A percentile compares a stretch with the other conserved stretches of the same genome.
Conservation (phyloP, 2,888 invertebrate species). For the Physocephala rufipes region DNA sequence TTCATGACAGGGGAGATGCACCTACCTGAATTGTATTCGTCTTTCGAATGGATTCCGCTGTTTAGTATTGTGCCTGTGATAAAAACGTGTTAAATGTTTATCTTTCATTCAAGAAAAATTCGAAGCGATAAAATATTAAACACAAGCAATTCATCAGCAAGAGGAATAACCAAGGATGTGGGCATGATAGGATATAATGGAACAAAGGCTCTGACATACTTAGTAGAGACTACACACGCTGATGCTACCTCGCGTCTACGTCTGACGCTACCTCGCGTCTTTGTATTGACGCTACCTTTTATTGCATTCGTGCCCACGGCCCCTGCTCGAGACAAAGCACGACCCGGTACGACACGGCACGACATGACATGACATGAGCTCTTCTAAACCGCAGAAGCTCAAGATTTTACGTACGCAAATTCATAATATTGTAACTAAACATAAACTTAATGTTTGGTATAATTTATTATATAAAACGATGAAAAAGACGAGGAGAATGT, state of each 20-base stretch:
- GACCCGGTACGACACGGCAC: no score
- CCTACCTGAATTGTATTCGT: not conserved
- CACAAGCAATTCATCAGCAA: constrained; percentile 29
- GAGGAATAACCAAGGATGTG: not conserved
- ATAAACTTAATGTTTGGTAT: constrained; percentile 22
- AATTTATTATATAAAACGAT: constrained; percentile 26
- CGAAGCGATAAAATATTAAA: constrained; percentile 28
- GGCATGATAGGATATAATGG: not conserved
- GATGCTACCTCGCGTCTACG: no score
- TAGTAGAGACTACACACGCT: no score
- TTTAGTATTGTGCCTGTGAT: not conserved
- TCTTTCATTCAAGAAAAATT: constrained; percentile 29
- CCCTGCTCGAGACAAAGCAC: no score
- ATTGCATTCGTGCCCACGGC: no score
- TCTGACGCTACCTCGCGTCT: no score
- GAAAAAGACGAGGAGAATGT: not conserved
- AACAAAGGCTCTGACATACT: not conserved
- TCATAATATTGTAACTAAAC: constrained; percentile 21
- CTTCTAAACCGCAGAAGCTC: constrained; percentile 17
- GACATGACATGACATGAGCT: constrained; percentile 8
- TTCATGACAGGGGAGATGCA: no score
- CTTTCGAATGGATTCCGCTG: not conserved
- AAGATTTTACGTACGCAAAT: constrained; percentile 24
- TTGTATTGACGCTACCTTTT: no score
- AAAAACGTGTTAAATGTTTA: constrained; percentile 31